These are phyloP conservation scores for Nudaria mundana DNA, from an alignment of 2,888 invertebrate genomes.

Conservation along the genomic window DNA sequence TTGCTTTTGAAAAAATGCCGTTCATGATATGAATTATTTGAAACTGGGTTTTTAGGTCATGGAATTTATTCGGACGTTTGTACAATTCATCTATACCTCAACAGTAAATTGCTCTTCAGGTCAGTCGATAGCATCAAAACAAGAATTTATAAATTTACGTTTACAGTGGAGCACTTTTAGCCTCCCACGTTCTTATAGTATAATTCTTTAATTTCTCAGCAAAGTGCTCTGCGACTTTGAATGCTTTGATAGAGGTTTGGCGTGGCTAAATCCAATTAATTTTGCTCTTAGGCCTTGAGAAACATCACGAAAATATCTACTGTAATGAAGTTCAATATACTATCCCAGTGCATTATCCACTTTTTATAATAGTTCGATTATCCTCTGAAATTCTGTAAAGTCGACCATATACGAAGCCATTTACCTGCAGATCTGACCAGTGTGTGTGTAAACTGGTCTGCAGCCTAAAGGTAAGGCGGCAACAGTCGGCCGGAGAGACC, in stretches of 20 bases:
- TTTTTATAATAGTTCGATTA: no score
- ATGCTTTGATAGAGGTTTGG: constrained; percentile 11
- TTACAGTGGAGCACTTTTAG: neutral
- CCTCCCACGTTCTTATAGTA: no score
- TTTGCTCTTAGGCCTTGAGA: constrained; percentile 24
- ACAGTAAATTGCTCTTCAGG: neutral
- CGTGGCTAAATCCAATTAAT: constrained; percentile 38
- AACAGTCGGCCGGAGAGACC: no score
- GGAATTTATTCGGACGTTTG: constrained; percentile 5
- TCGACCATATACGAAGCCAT: no score
- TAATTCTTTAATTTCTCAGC: no score
- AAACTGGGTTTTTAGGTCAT: constrained; percentile 62
- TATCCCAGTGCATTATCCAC: no score
- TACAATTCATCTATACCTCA: constrained; percentile 1
- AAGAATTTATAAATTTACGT: neutral
- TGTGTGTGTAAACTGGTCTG: no score
- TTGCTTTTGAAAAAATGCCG: constrained; percentile 60
- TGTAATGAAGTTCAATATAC: no score
- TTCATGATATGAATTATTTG: constrained; percentile 56
- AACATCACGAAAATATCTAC: constrained; percentile 45
- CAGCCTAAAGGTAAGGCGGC: no score
- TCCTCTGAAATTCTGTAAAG: no score
- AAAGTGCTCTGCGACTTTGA: no score
- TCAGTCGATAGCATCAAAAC: neutral
- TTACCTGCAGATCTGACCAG: no score